phyloP scores from a whole-genome alignment of 2,888 invertebrate species.

The Lysandra coridon region DNA sequence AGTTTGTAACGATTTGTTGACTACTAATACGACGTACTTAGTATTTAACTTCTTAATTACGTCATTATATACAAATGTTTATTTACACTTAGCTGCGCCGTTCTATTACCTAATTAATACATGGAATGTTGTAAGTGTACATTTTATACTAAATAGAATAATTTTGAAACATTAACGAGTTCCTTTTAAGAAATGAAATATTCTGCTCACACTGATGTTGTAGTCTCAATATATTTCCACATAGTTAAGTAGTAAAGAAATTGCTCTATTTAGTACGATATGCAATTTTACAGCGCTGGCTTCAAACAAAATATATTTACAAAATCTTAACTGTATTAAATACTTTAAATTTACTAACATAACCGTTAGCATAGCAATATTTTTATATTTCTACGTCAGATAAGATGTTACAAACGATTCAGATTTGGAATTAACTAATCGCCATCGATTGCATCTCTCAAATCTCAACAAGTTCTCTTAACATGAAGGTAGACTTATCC shows the following conservation, averaged over 20 bases:
- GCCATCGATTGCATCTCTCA: neutral
- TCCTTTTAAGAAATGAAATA: neutral
- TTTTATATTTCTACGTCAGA: constrained; percentile 20
- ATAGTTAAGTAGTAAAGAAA: constrained; percentile 25
- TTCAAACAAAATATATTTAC: constrained; percentile 16
- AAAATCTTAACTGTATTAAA: constrained; percentile 30
- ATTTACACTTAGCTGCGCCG: constrained; percentile 69
- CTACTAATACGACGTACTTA: constrained; percentile 40
- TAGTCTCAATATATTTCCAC: constrained; percentile 5
- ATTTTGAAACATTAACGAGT: constrained; percentile 3
- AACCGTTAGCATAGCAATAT: constrained; percentile 13
- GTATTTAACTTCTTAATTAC: constrained; percentile 40
- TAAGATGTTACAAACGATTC: neutral
- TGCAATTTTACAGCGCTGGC: constrained; percentile 27
- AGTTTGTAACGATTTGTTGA: constrained; percentile 37
- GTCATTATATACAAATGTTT: constrained; percentile 71
- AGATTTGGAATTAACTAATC: neutral
- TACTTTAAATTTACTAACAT: constrained; percentile 28
- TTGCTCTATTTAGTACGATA: constrained; percentile 30
- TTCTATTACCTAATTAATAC: constrained; percentile 55
- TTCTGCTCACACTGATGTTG: neutral
- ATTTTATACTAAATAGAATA: constrained; percentile 57
- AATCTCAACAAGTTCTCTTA: neutral
- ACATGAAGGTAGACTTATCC: neutral
- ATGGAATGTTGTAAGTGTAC: constrained; percentile 72